Conservation (phyloP, 2,113 vertebrate genomes). For the Carlito syrichta region DNA sequence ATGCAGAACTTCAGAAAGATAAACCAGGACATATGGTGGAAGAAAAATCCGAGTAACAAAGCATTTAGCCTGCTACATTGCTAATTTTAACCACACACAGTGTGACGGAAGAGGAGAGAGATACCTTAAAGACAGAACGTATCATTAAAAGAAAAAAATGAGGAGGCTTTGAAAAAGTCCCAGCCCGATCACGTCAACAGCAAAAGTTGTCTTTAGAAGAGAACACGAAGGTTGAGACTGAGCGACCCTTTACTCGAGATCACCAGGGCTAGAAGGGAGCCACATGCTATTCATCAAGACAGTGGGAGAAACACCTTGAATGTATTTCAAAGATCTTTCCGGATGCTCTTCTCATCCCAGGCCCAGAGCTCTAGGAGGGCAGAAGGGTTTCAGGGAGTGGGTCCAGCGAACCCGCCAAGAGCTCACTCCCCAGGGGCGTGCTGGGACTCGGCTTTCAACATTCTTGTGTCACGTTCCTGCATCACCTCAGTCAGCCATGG, state of each 20-base stretch:
- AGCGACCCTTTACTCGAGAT: not conserved
- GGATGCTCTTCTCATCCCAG: not conserved
- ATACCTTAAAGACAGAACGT: not conserved
- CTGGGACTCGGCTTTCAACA: too few relatives aligned
- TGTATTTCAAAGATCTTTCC: not conserved
- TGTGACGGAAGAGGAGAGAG: not conserved
- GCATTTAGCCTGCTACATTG: not conserved
- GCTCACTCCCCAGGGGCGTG: too few relatives aligned
- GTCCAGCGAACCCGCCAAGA: too few relatives aligned
- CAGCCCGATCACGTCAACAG: not conserved
- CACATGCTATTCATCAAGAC: not conserved
- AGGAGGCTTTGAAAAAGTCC: not conserved
- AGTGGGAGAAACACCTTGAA: too few relatives aligned
- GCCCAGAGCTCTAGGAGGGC: not conserved
- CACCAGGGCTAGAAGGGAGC: not conserved
- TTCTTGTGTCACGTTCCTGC: too few relatives aligned
- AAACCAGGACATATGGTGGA: not conserved
- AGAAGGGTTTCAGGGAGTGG: not conserved
- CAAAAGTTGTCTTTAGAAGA: not conserved
- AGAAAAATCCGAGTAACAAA: not conserved
- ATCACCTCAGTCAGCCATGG: too few relatives aligned
- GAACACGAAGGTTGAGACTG: not conserved
- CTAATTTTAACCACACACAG: not conserved
- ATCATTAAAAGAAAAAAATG: not conserved
- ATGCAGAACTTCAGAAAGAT: not conserved